phyloP scores from a whole-genome alignment of 1,140 invertebrate genomes.

The Nomia melanderi region DNA sequence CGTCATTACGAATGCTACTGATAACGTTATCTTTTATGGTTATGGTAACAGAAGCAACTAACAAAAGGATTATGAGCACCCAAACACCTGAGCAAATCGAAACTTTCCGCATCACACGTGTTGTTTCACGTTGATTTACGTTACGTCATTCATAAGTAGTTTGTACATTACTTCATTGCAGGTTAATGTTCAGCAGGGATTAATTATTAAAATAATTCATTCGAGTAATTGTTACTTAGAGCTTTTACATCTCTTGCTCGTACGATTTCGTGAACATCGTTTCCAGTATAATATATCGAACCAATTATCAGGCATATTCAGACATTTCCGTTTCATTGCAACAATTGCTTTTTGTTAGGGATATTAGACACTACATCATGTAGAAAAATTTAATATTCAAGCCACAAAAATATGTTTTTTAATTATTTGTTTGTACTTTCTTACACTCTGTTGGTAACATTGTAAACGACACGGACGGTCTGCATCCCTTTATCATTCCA shows the following conservation, averaged over 20 bases:
- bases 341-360: too few species aligned
- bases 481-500: too few species aligned
- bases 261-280: background rate
- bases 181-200: background rate
- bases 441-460: too few species aligned
- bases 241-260: slow-evolving; percentile 4
- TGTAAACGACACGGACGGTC: too few species aligned
- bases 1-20: background rate
- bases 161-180: background rate
- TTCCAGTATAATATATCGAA: slow-evolving; percentile 5
- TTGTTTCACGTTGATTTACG: slow-evolving; percentile 10
- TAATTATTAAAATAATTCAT: too few species aligned
- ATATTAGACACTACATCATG: too few species aligned
- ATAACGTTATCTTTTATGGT: slow-evolving; percentile 6
- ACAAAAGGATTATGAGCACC: slow-evolving; percentile 36
- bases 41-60: background rate
- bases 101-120: slow-evolving; percentile 53
- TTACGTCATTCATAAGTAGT: background rate
- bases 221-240: background rate
- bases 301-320: background rate
- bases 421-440: too few species aligned
- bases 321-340: background rate
- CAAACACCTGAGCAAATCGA: slow-evolving; percentile 18
- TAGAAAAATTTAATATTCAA: too few species aligned
- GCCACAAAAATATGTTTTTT: too few species aligned